Conservation (phyloP, 2,888 invertebrate genomes). For the Nebria brevicollis region DNA sequence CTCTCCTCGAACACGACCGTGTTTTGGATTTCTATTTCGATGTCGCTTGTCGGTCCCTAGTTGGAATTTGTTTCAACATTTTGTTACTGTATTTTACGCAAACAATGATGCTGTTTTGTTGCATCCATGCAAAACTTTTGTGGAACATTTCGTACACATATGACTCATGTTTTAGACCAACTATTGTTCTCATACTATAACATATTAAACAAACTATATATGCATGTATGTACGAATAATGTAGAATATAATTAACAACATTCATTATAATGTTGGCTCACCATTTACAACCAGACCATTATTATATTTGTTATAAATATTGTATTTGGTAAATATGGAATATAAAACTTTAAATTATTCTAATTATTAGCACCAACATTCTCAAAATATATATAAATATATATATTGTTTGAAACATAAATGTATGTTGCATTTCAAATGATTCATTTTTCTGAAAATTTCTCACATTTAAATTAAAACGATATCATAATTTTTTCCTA, state of each 20-base stretch:
- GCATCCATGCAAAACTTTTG: conserved; percentile 41
- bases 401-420: too few species aligned
- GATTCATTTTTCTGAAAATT: too few species aligned
- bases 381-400: too few species aligned
- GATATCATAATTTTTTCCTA: too few species aligned
- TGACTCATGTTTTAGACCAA: conserved; percentile 13
- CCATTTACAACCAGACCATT: background rate
- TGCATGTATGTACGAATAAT: too few species aligned
- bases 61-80: conserved; percentile 45
- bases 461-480: too few species aligned
- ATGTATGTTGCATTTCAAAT: too few species aligned
- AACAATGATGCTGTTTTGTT: conserved; percentile 31
- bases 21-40: conserved; percentile 15
- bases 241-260: background rate
- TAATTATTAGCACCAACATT: too few species aligned
- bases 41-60: conserved; percentile 27
- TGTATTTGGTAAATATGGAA: background rate
- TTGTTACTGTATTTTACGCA: conserved; percentile 42
- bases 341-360: too few species aligned
- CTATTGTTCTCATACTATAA: conserved; percentile 27
- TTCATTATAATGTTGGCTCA: background rate
- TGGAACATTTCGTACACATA: conserved; percentile 22
- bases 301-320: background rate
- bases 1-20: conserved; percentile 8
- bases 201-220: background rate